Conservation (phyloP, 1,140 invertebrate genomes). For the Forficula auricularia region DNA sequence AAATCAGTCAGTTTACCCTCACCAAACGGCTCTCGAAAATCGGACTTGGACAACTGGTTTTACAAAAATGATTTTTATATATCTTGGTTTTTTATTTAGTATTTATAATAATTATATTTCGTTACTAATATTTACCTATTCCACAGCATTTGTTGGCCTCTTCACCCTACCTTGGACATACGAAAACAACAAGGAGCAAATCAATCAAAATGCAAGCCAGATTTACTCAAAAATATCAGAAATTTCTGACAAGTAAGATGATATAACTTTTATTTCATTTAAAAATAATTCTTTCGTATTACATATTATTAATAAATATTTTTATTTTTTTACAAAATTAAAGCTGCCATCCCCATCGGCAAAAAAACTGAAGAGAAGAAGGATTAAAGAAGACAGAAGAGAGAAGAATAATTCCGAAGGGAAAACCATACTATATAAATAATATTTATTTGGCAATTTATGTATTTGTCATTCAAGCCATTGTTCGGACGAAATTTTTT, state of each 20-base stretch:
- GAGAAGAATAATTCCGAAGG: not conserved
- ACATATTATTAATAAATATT: slow-evolving; percentile 5
- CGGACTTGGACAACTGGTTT: not conserved
- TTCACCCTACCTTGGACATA: slow-evolving; percentile 96
- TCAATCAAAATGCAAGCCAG: slow-evolving; percentile 81
- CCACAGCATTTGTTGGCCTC: slow-evolving; percentile 71
- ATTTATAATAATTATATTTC: not conserved
- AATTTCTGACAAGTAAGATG: slow-evolving; percentile 66
- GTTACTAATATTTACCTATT: slow-evolving; percentile 17
- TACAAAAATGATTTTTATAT: not conserved
- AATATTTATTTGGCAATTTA: slow-evolving; percentile 1
- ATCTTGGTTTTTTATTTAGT: not conserved
- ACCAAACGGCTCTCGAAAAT: too few relatives aligned
- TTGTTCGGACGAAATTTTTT: not conserved
- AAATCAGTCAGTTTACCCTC: too few relatives aligned
- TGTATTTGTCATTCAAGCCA: not conserved
- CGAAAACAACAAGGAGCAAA: slow-evolving; percentile 92
- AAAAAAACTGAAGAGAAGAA: slow-evolving; percentile 61
- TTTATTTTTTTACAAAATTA: slow-evolving; percentile 47
- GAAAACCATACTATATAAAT: not conserved
- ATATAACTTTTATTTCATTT: not conserved
- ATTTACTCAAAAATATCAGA: slow-evolving; percentile 76
- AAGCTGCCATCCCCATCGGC: slow-evolving; percentile 74
- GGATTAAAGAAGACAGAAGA: slow-evolving; percentile 56
- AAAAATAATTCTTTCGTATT: not conserved